Base-by-base conservation (phyloP, 2,113 vertebrate genomes). In the Plestiodon gilberti region DNA sequence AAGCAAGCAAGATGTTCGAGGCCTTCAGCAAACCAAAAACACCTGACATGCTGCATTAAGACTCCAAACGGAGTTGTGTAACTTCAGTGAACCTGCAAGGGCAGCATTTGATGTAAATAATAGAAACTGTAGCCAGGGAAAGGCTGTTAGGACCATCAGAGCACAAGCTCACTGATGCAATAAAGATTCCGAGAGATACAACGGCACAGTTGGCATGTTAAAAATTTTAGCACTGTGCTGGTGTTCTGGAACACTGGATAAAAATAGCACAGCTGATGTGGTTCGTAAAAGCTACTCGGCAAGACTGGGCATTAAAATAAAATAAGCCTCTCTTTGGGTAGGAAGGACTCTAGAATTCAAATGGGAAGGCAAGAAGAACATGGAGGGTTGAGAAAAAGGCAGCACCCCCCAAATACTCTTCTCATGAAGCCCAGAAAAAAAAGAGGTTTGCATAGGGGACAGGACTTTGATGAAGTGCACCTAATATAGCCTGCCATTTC, bases 201-300 rank as follows among this genome's bases (percentile, higher is more conserved):
- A 57, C 84, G 73, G 78, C 85, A 87, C 78, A 87, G 85, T 87
- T 87, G 85, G 85, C 69, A 87, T 87, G 85, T 81, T 87, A 81
- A 87, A 81, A 87, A 10, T 87, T 87, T 87, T 81, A 74, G 69
- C 78, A 75, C 85, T 81, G 59, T 62, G 77, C 77, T 81, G 78
- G 78, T 18, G 78, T 86, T 86, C 77, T 35, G 30, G 55, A 86
- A 86, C 85, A 86, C 73, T 86, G 62, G 85, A 81, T 80, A 86
- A 86, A 86, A 81, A 86, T 86, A 86, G 78, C 78, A 73, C 55
- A 73, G 38, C 67, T 86, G 77, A 86, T 86, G 78, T 52, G 52
- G 77, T 80, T 73, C 57, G 30, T 86, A 80, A 86, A 86, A 64
- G 23, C 78, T 81, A 81, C 78, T 65, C 85, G 38, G 69, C n/a